phyloP scores from a whole-genome alignment of 2,888 invertebrate genomes.

The Uropetala carovei region DNA sequence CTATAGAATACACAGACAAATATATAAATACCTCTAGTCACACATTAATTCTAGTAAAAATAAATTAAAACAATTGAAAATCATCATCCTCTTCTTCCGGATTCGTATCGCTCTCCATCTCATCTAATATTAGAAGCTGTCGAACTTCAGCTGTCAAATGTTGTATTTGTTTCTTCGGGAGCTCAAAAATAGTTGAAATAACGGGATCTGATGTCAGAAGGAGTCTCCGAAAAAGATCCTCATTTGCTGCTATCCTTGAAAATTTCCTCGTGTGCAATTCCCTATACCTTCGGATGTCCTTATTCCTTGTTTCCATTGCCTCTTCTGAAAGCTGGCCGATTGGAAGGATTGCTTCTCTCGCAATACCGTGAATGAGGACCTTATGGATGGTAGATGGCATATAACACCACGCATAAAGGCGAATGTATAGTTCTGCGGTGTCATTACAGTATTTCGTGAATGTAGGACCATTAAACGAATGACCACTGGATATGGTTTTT shows the following conservation, averaged over 20 bases:
- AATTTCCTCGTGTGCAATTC: neutral
- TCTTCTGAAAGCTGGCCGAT: no score
- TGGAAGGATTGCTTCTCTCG: neutral
- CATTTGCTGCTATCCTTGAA: neutral
- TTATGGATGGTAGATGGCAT: neutral
- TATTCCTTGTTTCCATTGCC: no score
- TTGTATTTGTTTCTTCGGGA: neutral
- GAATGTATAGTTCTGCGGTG: neutral
- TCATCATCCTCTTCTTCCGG: neutral
- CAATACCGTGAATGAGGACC: neutral
- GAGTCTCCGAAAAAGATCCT: neutral
- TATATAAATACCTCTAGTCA: no score
- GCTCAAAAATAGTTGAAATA: no score
- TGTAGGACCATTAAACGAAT: neutral
- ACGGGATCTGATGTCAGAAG: neutral
- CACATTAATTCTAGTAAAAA: neutral
- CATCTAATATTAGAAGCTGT: neutral
- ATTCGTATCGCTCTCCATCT: neutral
- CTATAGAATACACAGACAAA: neutral
- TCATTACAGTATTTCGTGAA: neutral
- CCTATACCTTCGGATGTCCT: no score
- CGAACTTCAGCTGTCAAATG: neutral
- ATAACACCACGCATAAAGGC: neutral
- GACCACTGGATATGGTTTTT: no score
- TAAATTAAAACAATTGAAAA: neutral